Evolutionary conservation across 2,888 invertebrate species (phyloP).

Genomic region (Sesia bembeciformis): DNA sequence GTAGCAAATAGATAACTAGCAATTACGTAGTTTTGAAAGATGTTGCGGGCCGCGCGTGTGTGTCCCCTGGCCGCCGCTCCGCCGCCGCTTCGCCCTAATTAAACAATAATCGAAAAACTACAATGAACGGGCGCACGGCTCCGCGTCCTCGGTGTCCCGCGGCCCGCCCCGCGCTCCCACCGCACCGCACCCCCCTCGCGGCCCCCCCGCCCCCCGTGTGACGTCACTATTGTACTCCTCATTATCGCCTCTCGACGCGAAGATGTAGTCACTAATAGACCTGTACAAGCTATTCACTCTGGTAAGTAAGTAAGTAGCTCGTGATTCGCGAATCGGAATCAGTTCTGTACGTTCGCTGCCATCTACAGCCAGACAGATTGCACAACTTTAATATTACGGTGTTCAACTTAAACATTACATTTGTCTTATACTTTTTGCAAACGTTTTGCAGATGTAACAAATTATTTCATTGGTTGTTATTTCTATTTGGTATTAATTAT

Average conservation of each 20-base stretch:
- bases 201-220: conserved; percentile 13
- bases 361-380: no score
- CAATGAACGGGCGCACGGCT: conserved; percentile 72
- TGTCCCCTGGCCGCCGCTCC: conserved; percentile 63
- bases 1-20: no score
- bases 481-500: no score
- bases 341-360: no score
- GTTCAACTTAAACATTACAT: no score
- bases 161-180: conserved; percentile 14
- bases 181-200: neutral
- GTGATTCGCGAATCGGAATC: neutral
- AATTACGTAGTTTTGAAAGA: no score
- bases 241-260: conserved; percentile 64
- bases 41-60: conserved; percentile 44
- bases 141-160: conserved; percentile 46
- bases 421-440: no score
- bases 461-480: no score
- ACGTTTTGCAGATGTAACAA: no score
- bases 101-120: conserved; percentile 75
- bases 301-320: neutral
- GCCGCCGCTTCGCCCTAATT: conserved; percentile 75
- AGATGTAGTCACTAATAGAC: conserved; percentile 51
- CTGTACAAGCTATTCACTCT: conserved; percentile 33
- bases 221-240: conserved; percentile 70
- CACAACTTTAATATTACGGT: no score